These are phyloP conservation scores for Iguana delicatissima DNA, from an alignment of 2,797 vertebrate species.

Conservation along the genomic window DNA sequence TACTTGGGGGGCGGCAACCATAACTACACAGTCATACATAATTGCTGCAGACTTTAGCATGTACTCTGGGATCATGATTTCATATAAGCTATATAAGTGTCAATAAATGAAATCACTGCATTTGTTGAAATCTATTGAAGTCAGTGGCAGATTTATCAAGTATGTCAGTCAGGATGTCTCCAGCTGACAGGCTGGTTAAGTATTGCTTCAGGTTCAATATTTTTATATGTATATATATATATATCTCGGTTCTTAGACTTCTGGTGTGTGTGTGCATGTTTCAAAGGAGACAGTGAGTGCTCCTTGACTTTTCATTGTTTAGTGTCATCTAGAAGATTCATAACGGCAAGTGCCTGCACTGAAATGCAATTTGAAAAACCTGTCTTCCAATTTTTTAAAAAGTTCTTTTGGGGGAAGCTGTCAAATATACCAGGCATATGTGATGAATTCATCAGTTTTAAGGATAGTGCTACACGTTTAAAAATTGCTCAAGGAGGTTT, in stretches of 20 bases:
- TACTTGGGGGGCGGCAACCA: background rate
- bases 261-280: background rate
- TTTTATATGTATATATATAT: background rate
- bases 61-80: conserved; percentile 14
- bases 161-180: conserved; percentile 21
- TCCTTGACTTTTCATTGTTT: background rate
- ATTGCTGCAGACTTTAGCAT: background rate
- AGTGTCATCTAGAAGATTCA: background rate
- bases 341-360: background rate
- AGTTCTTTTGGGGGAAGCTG: background rate
- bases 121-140: conserved; percentile 40
- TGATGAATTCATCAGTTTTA: background rate
- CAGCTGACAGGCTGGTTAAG: background rate
- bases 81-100: conserved; percentile 40
- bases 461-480: background rate
- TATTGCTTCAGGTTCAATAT: background rate
- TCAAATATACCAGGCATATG: background rate
- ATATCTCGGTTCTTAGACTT: background rate
- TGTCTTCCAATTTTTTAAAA: background rate
- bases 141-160: conserved; percentile 22
- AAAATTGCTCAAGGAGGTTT: background rate
- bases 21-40: background rate
- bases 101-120: conserved; percentile 46
- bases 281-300: background rate
- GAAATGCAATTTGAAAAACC: background rate